Base-by-base conservation (phyloP, 2,113 vertebrate genomes). In the Istiophorus platypterus region DNA sequence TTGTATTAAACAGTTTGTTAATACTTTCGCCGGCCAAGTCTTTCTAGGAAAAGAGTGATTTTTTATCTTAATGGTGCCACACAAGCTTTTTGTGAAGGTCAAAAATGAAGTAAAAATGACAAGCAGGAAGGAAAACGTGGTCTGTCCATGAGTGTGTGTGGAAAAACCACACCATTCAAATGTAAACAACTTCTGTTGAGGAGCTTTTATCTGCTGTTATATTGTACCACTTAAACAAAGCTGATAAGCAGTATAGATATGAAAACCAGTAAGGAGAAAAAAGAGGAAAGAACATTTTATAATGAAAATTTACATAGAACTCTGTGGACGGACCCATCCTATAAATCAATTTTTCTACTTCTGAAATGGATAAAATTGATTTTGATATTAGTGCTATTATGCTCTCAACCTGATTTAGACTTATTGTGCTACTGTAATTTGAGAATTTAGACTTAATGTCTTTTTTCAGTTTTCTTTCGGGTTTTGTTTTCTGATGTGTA, bases 111-210 rank as follows among this genome's bases (percentile, higher is more conserved):
- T 27, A 67, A 1, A 52, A 59, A 37, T 54, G 13, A 54, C 31
- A 51, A 41, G 1, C 42, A 75, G 31, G 52, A 54, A 80, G 20
- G 17, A 57, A 72, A 67, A 42, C 31, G 12, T 34, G 41, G 4
- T 42, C 39, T 2, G 0, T 29, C 52, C 37, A 14, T 29, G 49
- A 39, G n/a, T 10, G 3, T 0, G 5, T 70, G 72, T 82, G 56
- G 37, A 47, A 84, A 82, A 86, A 79, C 34, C 14, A n/a, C 45
- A 64, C 57, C 20, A 26, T 52, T 78, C 7, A 72, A 56, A 75
- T 63, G 70, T 74, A 85, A 83, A 85, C 76, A 68, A 82, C 76
- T 81, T 82, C 59, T 81, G 52, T 72, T 70, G 59, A 72, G 70
- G 51, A 26, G 26, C 47, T 59, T 79, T 70, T 84, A 86, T 85